Conservation (phyloP, 1,140 invertebrate genomes). For the Drosophila novamexicana region DNA sequence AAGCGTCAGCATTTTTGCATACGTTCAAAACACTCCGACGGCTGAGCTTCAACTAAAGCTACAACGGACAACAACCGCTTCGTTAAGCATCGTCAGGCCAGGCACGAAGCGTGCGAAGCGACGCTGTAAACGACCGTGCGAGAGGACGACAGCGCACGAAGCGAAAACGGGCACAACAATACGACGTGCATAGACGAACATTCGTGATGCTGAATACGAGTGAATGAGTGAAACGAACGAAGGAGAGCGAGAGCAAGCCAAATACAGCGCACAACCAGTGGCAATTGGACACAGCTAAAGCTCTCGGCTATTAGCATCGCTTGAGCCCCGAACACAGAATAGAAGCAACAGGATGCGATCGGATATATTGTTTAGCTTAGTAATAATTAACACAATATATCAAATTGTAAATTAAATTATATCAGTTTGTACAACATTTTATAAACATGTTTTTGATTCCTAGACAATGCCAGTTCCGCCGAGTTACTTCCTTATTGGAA, state of each 20-base stretch:
- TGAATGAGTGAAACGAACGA: neutral
- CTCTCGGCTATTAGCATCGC: neutral
- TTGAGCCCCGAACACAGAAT: neutral
- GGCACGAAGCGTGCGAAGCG: conserved; percentile 1
- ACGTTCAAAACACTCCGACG: conserved; percentile 72
- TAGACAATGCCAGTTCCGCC: too few relatives aligned
- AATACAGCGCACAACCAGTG: neutral
- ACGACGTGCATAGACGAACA: neutral
- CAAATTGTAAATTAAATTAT: too few relatives aligned
- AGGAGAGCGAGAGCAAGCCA: neutral
- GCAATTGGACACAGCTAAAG: neutral
- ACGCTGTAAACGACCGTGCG: conserved; percentile 5
- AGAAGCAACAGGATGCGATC: conserved; percentile 19
- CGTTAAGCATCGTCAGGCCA: conserved; percentile 25
- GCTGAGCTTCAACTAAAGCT: conserved; percentile 69
- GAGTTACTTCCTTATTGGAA: too few relatives aligned
- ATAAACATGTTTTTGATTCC: too few relatives aligned
- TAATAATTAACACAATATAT: too few relatives aligned
- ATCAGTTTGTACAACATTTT: too few relatives aligned
- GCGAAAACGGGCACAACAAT: conserved; percentile 2
- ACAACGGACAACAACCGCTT: conserved; percentile 27
- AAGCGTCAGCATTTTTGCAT: conserved; percentile 69
- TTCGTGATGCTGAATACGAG: conserved; percentile 31
- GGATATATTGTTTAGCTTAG: too few relatives aligned
- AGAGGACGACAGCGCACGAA: conserved; percentile 22